Base-by-base conservation (phyloP, 2,888 invertebrate species). In the Amblyjoppa proteus region DNA sequence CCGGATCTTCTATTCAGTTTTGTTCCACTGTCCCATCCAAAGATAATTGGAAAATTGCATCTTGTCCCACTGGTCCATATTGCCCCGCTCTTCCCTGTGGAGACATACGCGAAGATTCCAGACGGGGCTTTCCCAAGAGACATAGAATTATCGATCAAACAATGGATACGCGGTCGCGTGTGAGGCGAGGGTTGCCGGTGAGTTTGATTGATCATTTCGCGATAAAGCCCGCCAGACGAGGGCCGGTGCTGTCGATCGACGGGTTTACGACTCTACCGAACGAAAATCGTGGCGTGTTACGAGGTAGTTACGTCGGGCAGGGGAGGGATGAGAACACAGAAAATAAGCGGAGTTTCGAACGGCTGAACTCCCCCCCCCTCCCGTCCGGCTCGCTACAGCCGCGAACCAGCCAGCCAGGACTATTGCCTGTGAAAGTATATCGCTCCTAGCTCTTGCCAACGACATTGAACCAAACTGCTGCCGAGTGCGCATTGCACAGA, bases 231-330 rank as follows among this genome's bases (percentile, higher is more conserved):
- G 38, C 51, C 45, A 51, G 31, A 34, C 31, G 64, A 20, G 76
- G 58, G n/a, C 53, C 56, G 53, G 53, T 53, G 66, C 38, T 25
- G 51, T 41, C 68, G 68, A 77, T 53, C 76, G 53, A 53, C 38
- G 76, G 51, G 25, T 66, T 74, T 49, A 81, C 66, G 61, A 79
- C 41, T 64, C 31, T n/a, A 68, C 75, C 71, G 68, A 85, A 85
- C 71, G 71, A 85, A 83, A 64, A 85, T 83, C 76, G 71, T 85
- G 69, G 87, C 88, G 88, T 88, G 87, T 87, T 87, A 86, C 86
- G 81, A 85, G 77, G 84, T 84, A 20, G 87, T 87, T 88, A 83
- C 87, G 85, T 87, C 76, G 73, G 77, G 49, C 58, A 51, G 56
- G 69, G 64, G 51, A n/a, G 31, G 64, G 34, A 34, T 16, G 64